phyloP scores from a whole-genome alignment of 1,140 invertebrate genomes.

The Danaus plexippus region DNA sequence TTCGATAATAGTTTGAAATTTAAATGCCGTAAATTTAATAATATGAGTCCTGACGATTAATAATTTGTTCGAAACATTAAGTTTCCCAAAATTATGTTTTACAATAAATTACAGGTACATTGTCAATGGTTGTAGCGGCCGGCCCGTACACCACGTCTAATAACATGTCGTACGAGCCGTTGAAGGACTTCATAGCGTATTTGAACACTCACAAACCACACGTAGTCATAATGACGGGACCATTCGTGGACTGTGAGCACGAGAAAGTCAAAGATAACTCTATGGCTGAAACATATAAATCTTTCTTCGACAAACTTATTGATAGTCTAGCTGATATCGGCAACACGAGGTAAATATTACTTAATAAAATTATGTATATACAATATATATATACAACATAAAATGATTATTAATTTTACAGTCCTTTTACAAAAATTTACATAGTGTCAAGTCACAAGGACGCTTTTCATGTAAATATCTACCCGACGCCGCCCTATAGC shows the following conservation, averaged over 20 bases:
- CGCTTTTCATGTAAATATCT: constrained; percentile 82
- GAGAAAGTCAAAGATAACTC: constrained; percentile 73
- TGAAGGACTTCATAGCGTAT: constrained; percentile 82
- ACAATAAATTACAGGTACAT: constrained; percentile 51
- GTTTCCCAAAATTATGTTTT: constrained; percentile 1
- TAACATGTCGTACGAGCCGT: constrained; percentile 84
- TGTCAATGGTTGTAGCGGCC: constrained; percentile 82
- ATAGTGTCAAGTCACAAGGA: constrained; percentile 84
- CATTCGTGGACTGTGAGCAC: constrained; percentile 84
- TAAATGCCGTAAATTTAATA: too few species aligned
- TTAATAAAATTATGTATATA: not conserved
- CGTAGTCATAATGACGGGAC: constrained; percentile 85
- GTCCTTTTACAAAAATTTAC: constrained; percentile 78
- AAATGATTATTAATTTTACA: constrained; percentile 53
- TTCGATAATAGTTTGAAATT: too few species aligned
- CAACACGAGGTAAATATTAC: constrained; percentile 35
- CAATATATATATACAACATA: constrained; percentile 1
- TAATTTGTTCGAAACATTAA: too few species aligned
- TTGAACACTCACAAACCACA: constrained; percentile 82
- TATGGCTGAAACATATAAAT: constrained; percentile 77
- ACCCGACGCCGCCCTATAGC: constrained; percentile 84
- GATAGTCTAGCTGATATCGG: constrained; percentile 54
- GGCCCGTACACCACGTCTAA: constrained; percentile 88
- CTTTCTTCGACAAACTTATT: constrained; percentile 80
- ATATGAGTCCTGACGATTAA: too few species aligned